phyloP scores from a whole-genome alignment of 2,113 vertebrate species.

The Bolborhynchus lineola region DNA sequence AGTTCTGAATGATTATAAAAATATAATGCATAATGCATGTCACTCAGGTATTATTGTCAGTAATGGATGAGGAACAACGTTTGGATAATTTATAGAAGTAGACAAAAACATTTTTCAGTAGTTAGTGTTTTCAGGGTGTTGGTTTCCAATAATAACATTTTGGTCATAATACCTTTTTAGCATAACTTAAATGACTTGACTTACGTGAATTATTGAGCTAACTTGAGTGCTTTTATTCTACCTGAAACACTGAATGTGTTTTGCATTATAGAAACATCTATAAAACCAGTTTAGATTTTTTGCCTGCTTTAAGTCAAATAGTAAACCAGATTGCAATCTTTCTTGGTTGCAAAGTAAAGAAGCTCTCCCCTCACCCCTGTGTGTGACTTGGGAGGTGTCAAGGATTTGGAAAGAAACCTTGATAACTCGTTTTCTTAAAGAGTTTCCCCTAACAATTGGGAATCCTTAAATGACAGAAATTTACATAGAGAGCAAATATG shows the following conservation, averaged over 20 bases:
- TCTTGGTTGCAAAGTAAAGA: neutral
- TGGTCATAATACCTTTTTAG: constrained; percentile 5
- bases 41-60: constrained; percentile 15
- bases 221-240: neutral
- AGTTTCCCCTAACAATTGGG: neutral
- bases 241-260: neutral
- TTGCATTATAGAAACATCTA: neutral
- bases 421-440: neutral
- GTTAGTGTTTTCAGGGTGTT: neutral
- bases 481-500: neutral
- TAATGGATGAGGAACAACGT: neutral
- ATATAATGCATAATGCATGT: constrained; percentile 22
- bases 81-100: constrained; percentile 1
- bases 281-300: neutral
- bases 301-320: neutral
- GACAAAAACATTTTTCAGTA: neutral
- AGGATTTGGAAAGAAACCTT: neutral
- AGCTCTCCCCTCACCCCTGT: neutral
- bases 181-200: neutral
- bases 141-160: constrained; percentile 33
- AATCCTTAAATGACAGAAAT: neutral
- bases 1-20: constrained; percentile 22
- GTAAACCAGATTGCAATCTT: neutral
- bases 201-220: neutral
- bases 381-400: neutral